These are phyloP conservation scores for Toxostoma redivivum DNA, from an alignment of 2,113 vertebrate genomes.

Conservation along the genomic window DNA sequence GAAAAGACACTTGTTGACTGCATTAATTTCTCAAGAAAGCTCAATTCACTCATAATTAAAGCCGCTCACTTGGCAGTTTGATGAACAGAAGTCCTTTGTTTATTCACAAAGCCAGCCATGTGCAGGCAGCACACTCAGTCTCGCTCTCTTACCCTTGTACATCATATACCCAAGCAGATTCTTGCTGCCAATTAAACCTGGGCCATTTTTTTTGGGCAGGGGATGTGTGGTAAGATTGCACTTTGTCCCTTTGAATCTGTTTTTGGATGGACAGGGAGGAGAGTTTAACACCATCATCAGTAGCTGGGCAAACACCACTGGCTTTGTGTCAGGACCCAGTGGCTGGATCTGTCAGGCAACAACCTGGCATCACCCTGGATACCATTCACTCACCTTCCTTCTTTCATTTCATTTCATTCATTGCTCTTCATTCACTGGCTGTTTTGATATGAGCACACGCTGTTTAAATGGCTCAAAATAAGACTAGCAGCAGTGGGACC, in stretches of 20 bases:
- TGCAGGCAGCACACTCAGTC: neutral
- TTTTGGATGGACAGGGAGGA: neutral
- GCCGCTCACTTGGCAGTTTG: neutral
- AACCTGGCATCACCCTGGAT: neutral
- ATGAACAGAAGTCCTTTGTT: neutral
- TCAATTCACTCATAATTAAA: neutral
- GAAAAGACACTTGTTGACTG: neutral
- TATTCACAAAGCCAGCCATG: neutral
- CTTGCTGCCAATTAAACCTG: neutral
- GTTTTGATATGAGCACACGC: neutral
- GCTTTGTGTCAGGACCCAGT: neutral
- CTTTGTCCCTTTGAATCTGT: neutral
- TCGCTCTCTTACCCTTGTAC: neutral
- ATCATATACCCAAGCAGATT: neutral
- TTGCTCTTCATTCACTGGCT: neutral
- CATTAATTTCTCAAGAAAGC: neutral
- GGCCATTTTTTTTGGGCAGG: neutral
- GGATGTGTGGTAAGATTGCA: neutral
- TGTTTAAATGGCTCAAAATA: neutral
- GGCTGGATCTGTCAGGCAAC: neutral
- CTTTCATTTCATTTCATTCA: neutral
- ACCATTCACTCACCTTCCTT: neutral
- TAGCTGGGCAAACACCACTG: rapidly evolving
- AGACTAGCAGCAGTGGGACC: neutral
- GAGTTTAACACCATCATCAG: neutral